Percentiles rank a stretch among this genome's conserved stretches.
These are phyloP conservation scores for Morinoia aosen DNA, from an alignment of 2,888 invertebrate genomes.

Conservation along the genomic window DNA sequence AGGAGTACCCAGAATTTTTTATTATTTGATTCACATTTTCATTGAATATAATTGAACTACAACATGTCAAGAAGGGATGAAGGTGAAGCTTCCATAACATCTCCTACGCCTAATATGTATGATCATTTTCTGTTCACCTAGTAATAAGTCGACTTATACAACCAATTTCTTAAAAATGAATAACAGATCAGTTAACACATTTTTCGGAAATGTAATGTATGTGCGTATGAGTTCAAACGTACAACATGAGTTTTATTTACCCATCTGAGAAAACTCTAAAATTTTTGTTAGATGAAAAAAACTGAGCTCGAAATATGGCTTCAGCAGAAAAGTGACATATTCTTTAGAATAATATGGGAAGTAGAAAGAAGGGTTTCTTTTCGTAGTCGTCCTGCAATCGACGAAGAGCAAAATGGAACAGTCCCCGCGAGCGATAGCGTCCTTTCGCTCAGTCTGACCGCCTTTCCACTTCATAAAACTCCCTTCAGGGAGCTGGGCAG, in stretches of 20 bases:
- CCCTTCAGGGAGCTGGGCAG: conserved; percentile 1
- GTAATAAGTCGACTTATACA: too few species aligned
- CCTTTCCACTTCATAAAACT: conserved; percentile 45
- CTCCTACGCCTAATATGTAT: too few species aligned
- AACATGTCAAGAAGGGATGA: too few species aligned
- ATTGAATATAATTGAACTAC: too few species aligned
- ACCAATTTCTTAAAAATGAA: neutral
- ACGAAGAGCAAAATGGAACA: neutral
- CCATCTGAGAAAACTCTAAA: neutral
- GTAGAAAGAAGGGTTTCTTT: neutral
- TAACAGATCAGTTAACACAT: neutral
- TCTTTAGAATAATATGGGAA: neutral
- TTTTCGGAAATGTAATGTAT: neutral
- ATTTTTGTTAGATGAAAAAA: neutral
- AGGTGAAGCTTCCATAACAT: too few species aligned
- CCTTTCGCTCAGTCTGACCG: neutral
- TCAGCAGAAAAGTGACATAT: neutral
- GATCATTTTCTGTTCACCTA: too few species aligned
- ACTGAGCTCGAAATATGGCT: neutral
- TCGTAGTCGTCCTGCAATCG: neutral
- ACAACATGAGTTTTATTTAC: neutral
- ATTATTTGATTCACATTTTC: too few species aligned
- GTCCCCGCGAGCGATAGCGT: neutral
- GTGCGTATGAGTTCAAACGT: neutral
- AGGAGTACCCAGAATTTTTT: too few species aligned